Percentiles rank a stretch among this genome's conserved stretches.
Evolutionary conservation across 2,888 invertebrate species (phyloP).

Genomic region (Hydraecia micacea): DNA sequence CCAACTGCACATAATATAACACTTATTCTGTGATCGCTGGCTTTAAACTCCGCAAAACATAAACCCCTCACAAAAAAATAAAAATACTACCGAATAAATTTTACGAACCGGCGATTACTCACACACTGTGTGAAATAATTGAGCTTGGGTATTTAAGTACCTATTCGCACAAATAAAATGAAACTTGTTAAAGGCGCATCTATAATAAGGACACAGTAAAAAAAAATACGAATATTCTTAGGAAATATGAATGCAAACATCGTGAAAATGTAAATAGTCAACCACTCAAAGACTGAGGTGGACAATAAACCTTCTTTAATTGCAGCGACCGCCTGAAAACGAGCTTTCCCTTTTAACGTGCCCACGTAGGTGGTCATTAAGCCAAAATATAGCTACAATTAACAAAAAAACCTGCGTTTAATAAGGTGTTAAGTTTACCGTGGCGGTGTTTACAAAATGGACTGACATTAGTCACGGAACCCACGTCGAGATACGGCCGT

Average conservation of each 20-base stretch:
- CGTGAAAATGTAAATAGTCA: slow-evolving; percentile 68
- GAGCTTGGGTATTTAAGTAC: background rate
- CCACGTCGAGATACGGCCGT: slow-evolving; percentile 58
- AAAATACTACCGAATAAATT: background rate
- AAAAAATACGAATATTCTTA: slow-evolving; percentile 23
- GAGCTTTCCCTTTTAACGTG: slow-evolving; percentile 85
- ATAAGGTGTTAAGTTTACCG: slow-evolving; percentile 87
- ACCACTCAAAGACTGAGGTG: slow-evolving; percentile 76
- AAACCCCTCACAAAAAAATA: background rate
- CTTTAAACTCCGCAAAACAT: background rate
- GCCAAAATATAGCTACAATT: slow-evolving; percentile 87
- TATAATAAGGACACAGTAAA: background rate
- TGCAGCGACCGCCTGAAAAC: slow-evolving; percentile 77
- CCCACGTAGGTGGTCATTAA: slow-evolving; percentile 84
- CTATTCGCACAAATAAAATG: background rate
- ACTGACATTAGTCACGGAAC: slow-evolving; percentile 81
- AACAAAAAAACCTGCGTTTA: slow-evolving; percentile 88
- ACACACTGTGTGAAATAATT: background rate
- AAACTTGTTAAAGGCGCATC: background rate
- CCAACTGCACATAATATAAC: background rate
- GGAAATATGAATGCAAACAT: slow-evolving; percentile 66
- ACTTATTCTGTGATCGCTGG: background rate
- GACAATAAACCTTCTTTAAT: slow-evolving; percentile 86
- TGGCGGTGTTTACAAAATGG: slow-evolving; percentile 81
- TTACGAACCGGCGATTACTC: background rate